Evolutionary conservation across 2,797 vertebrate species (phyloP).

Genomic region (Schizothorax lantsangensis): DNA sequence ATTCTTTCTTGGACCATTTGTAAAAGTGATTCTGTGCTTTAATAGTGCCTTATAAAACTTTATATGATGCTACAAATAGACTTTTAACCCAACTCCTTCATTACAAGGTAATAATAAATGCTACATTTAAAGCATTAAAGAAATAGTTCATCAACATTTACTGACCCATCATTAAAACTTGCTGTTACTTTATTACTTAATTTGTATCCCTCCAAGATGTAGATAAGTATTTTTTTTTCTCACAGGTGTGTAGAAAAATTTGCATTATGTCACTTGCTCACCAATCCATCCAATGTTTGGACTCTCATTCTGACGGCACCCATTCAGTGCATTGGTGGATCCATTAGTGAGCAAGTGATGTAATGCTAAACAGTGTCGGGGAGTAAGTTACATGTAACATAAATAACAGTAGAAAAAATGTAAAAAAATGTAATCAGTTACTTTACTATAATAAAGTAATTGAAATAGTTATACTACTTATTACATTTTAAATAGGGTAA

Average conservation of each 20-base stretch:
- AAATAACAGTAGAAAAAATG: neutral
- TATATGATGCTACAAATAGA: neutral
- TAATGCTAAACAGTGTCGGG: too few species aligned
- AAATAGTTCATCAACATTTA: neutral
- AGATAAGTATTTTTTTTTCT: neutral
- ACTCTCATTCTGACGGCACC: neutral
- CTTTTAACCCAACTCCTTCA: neutral
- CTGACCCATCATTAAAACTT: neutral
- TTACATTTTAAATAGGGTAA: too few species aligned
- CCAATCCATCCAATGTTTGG: neutral
- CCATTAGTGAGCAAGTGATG: neutral
- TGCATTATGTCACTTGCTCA: neutral
- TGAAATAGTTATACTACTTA: too few species aligned
- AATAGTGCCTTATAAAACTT: conserved; percentile 21
- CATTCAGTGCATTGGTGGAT: neutral
- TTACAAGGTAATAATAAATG: conserved; percentile 10
- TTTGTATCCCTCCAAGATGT: neutral
- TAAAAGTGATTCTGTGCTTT: conserved; percentile 19
- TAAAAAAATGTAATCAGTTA: too few species aligned
- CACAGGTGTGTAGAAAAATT: neutral
- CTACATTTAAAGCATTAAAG: neutral
- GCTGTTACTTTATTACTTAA: neutral
- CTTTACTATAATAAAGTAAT: too few species aligned
- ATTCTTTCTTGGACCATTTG: neutral
- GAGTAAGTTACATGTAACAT: neutral